These are phyloP conservation scores for Anas georgica DNA, from an alignment of 2,797 vertebrate genomes.

Conservation along the genomic window DNA sequence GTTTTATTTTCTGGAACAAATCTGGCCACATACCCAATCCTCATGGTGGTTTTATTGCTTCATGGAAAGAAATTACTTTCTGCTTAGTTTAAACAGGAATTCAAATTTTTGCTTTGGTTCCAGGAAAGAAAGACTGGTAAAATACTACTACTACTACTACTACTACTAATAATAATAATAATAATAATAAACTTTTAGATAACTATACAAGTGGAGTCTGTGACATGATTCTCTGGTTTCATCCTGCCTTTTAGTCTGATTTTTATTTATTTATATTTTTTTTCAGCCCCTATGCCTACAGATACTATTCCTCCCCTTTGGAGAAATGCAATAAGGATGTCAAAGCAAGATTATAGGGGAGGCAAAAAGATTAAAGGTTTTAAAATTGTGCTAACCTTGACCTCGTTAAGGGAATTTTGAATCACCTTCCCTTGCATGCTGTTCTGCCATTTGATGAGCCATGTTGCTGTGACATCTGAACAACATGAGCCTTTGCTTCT, in stretches of 20 bases:
- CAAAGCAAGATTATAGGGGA: not conserved
- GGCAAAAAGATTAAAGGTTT: not conserved
- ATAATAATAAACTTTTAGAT: constrained; percentile 4
- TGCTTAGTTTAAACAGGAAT: constrained; percentile 67
- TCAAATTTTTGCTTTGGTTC: constrained; percentile 38
- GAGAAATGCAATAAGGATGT: not conserved
- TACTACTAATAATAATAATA: too few species aligned
- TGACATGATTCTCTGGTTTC: not conserved
- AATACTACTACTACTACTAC: too few species aligned
- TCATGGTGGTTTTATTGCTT: constrained; percentile 67
- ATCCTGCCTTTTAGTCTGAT: not conserved
- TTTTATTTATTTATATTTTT: not conserved
- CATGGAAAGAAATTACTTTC: constrained; percentile 65
- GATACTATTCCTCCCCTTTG: not conserved
- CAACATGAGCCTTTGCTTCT: not conserved
- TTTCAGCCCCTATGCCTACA: not conserved
- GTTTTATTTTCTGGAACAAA: constrained; percentile 48
- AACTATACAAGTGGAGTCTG: not conserved
- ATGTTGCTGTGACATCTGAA: not conserved
- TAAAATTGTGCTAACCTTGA: not conserved
- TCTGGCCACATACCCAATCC: constrained; percentile 21
- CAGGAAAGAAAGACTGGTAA: constrained; percentile 24
- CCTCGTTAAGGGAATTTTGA: not conserved
- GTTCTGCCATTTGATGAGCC: not conserved
- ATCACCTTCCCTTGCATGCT: constrained; percentile 11